A percentile compares a stretch with the other conserved stretches of the same genome.
These are phyloP conservation scores for Dendronephthya gigantea DNA, from an alignment of 64 coral and sea anemone genomes.

Conservation along the genomic window DNA sequence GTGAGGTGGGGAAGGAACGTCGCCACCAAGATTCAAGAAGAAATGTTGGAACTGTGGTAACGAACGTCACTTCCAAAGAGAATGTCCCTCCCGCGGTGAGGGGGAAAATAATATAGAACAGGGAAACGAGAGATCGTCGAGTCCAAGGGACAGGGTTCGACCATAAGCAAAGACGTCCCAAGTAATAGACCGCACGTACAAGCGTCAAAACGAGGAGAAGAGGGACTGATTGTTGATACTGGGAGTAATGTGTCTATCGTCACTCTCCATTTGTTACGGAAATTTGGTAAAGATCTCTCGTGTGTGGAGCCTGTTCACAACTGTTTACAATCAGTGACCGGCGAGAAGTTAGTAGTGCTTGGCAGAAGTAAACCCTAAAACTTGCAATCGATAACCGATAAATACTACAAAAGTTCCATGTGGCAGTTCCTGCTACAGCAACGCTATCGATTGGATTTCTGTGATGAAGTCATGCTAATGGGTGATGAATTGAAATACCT, in stretches of 20 bases:
- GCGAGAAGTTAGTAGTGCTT: neutral
- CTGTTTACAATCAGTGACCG: neutral
- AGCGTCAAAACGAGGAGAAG: neutral
- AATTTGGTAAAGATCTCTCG: neutral
- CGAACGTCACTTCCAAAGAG: neutral
- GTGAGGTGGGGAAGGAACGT: neutral
- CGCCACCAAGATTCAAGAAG: neutral
- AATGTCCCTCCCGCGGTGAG: neutral
- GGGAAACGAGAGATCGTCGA: neutral
- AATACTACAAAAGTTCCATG: neutral
- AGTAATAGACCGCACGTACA: neutral
- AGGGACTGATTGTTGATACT: neutral
- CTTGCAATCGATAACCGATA: neutral
- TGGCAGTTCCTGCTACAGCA: neutral
- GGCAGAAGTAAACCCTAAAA: neutral
- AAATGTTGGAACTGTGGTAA: neutral
- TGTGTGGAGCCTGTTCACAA: neutral
- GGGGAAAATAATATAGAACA: neutral
- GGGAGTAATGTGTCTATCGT: neutral
- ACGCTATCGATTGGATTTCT: neutral
- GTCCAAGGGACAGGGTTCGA: neutral
- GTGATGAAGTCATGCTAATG: neutral
- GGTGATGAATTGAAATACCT: neutral
- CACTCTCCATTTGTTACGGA: neutral
- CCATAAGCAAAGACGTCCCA: neutral